phyloP scores from a whole-genome alignment of 2,113 vertebrate genomes.

The Erythrolamprus reginae region DNA sequence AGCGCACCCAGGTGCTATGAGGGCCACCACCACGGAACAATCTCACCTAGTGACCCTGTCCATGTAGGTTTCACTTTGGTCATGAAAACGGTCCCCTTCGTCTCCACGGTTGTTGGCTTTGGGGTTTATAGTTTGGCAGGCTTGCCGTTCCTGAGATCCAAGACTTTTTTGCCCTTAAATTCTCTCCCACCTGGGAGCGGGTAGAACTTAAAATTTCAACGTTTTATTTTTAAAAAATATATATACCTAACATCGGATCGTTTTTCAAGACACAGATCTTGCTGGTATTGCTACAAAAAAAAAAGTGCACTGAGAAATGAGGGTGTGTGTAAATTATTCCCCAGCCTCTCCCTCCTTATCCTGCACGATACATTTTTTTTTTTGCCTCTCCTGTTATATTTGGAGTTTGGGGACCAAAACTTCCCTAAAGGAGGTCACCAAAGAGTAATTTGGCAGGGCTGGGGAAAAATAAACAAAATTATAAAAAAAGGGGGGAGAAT shows the following conservation, averaged over 20 bases:
- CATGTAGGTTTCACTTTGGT: conserved; percentile 14
- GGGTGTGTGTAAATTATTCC: conserved; percentile 22
- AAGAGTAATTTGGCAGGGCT: background rate
- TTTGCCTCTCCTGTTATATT: background rate
- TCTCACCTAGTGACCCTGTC: background rate
- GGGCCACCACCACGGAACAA: background rate
- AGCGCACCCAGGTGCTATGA: background rate
- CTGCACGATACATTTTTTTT: background rate
- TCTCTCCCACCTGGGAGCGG: background rate
- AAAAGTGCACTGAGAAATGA: conserved; percentile 48
- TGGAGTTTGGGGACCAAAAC: too few species aligned
- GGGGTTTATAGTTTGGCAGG: background rate
- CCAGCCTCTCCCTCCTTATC: background rate
- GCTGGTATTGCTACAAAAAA: conserved; percentile 36
- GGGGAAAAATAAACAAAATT: background rate
- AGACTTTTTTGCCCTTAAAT: background rate
- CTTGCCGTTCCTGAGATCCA: background rate
- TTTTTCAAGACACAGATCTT: background rate
- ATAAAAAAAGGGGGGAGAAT: background rate
- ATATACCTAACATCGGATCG: background rate
- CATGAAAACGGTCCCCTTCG: background rate
- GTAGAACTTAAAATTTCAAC: background rate
- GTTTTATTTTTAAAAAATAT: background rate
- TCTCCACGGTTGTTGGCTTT: background rate
- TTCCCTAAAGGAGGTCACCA: background rate